Base-by-base conservation (phyloP, 2,113 vertebrate species). In the Alces alces region DNA sequence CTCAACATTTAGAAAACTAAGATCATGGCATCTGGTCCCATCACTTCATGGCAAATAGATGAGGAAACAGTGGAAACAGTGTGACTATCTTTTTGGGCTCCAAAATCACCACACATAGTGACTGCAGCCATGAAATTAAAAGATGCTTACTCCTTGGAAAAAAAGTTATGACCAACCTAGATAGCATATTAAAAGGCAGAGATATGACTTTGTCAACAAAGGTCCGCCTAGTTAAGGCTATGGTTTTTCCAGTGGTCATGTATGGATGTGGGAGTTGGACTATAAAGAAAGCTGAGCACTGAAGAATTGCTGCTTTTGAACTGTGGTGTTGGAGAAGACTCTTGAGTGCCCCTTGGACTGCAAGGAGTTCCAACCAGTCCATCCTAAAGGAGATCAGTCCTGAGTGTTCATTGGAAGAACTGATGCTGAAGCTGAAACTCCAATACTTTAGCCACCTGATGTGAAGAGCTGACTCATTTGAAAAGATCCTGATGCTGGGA, bases 91-190 rank as follows among this genome's bases (percentile, higher is more conserved):
- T 33, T 33, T 64, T 0, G 60, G 30, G 7, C 7, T 64, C 33
- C 61, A n/a, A 66, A 66, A 66, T 19, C 7, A n/a, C 61, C 9
- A 16, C 16, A 9, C 33, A 19, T 66, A 33, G 7, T n/a, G 33
- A 66, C 16, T 66, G 33, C 16, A n/a, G 61, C 61, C 33, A n/a
- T 19, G 16, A n/a, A n/a, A 66, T n/a, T 66, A 17, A 66, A 66
- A n/a, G 33, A 10, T 0, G 2, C 7, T 66, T n/a, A 9, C 16
- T 66, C 16, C 7, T 66, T n/a, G 16, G 7, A n/a, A n/a, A 30
- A 15, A 64, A 64, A 3, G 6, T 64, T 33, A 33, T 33, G 60
- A 64, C 60, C 30, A 33, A 64, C 14, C 30, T 64, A 17, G 60
- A 64, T 7, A 64, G 30, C 15, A 33, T 64, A 16, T 64, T 64